Percentiles rank a stretch among this genome's conserved stretches.
These are phyloP conservation scores for Lucinisca nassula DNA, from an alignment of 2,888 invertebrate species.

Conservation along the genomic window DNA sequence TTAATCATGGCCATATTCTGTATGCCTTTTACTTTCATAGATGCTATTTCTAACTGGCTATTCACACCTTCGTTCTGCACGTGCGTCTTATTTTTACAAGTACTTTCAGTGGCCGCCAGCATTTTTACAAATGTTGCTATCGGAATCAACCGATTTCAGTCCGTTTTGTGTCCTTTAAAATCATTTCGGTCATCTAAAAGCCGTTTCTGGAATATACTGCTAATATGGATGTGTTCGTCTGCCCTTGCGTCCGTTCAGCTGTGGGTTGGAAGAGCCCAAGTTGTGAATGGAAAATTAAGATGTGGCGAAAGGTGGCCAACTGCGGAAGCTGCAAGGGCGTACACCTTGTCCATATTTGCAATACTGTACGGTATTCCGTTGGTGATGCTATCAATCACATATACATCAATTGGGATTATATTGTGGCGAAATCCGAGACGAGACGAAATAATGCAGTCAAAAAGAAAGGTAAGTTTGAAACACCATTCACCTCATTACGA, in stretches of 20 bases:
- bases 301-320: not conserved
- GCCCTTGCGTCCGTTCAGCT: not conserved
- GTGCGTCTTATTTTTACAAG: not conserved
- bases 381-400: constrained; percentile 88
- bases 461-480: constrained; percentile 88
- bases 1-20: not conserved
- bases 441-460: constrained; percentile 88
- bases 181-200: constrained; percentile 5
- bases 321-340: not conserved
- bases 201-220: not conserved
- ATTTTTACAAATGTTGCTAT: not conserved
- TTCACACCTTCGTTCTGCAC: not conserved
- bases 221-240: not conserved
- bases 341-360: constrained; percentile 82
- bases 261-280: not conserved
- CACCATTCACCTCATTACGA: too few species aligned
- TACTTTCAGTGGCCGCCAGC: not conserved
- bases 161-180: not conserved
- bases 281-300: not conserved
- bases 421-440: constrained; percentile 88
- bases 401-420: constrained; percentile 88
- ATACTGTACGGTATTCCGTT: constrained; percentile 88
- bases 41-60: not conserved
- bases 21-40: constrained; percentile 3
- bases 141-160: not conserved